Conservation (phyloP, 2,888 invertebrate species). For the Cephus nigrinus region DNA sequence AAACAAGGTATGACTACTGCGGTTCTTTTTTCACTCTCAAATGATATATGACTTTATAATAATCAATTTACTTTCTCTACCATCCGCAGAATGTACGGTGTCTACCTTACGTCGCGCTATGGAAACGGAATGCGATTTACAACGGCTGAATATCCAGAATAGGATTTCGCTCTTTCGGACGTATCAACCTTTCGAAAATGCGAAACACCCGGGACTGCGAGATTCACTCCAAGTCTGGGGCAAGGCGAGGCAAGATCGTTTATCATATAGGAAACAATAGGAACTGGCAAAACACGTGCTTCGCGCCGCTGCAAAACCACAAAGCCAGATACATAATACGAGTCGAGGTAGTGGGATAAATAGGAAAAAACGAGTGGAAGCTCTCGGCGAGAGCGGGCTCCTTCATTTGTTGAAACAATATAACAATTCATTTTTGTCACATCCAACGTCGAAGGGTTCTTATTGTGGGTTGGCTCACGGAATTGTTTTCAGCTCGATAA, state of each 20-base stretch:
- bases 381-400: constrained; percentile 29
- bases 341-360: constrained; percentile 12
- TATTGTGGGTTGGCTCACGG: constrained; percentile 45
- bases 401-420: constrained; percentile 64
- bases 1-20: background rate
- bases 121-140: background rate
- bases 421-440: constrained; percentile 64
- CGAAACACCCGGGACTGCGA: constrained; percentile 17
- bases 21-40: background rate
- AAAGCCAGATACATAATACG: constrained; percentile 40
- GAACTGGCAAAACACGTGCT: constrained; percentile 67
- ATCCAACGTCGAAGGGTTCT: constrained; percentile 53
- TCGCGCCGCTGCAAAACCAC: constrained; percentile 61
- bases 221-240: constrained; percentile 16
- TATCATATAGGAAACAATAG: constrained; percentile 66
- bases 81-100: background rate
- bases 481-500: constrained; percentile 43
- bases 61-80: background rate
- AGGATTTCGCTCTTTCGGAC: background rate
- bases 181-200: constrained; percentile 20
- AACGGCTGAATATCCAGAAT: background rate
- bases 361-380: constrained; percentile 14
- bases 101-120: background rate
- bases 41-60: background rate
- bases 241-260: constrained; percentile 44